Evolutionary conservation across 2,113 vertebrate species (phyloP), one percentile per base, ranked within the genome.

Genomic region (Bucco capensis): DNA sequence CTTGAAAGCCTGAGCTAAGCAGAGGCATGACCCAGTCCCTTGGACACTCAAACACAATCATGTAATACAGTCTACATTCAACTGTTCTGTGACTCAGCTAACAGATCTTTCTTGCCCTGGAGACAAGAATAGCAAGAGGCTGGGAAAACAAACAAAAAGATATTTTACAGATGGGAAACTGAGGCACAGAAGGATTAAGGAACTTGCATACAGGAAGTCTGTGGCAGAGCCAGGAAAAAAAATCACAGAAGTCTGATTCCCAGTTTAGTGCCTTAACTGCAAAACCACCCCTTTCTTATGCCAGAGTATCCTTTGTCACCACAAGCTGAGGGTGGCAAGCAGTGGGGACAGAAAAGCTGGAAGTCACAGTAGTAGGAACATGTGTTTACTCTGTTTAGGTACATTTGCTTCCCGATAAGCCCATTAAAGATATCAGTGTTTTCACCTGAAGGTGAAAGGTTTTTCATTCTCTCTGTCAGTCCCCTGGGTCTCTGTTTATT

Each of bases 361-460:
- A 75, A 12, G 19, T 69, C 71, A 56, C 70, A 44, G 24, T 9
- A 46, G n/a, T 58, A 69, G 53, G 46, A 90, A 62, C 19, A 49
- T 28, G 15, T 42, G 30, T 78, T 81, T 86, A 19, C 28, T 50
- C 42, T 2, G 2, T 74, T 86, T 82, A 70, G 25, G 51, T 65
- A 73, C 66, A 64, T 67, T 75, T 3, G 18, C 24, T 83, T 51
- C 42, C 50, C 21, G 10, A 54, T 71, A 58, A 62, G 16, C n/a
- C 49, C 31, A 37, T 92, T 93, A 73, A 72, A 66, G 66, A 40
- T 88, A 88, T 23, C 46, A 67, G 13, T 66, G 25, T 86, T 94
- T 74, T 89, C 67, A 88, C 75, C 85, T 86, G 78, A 61, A 67
- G 28, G 40, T 92, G 77, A 83, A 92, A 91, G 38, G 76, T 82